Percentiles rank a stretch among this genome's conserved stretches.
These are phyloP conservation scores for Parambassis ranga DNA, from an alignment of 2,797 vertebrate genomes.

Conservation along the genomic window DNA sequence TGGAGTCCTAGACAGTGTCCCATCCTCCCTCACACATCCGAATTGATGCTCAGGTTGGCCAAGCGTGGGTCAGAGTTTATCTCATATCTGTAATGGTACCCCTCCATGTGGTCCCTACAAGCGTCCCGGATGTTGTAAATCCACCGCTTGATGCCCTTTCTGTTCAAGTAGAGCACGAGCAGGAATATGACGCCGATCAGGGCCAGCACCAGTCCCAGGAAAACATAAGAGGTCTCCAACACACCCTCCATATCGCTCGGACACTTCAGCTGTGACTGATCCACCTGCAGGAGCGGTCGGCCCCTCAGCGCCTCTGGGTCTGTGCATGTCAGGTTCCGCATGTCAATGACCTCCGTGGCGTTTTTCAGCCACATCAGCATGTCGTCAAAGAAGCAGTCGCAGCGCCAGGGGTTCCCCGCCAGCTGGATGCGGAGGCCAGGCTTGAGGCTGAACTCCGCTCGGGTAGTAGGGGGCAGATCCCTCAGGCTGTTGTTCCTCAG, in stretches of 20 bases:
- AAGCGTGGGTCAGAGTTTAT: conserved; percentile 93
- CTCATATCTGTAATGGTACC: conserved; percentile 99
- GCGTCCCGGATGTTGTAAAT: conserved; percentile 97
- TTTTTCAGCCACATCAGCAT: conserved; percentile 87
- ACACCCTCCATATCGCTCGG: conserved; percentile 76
- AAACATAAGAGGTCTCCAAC: conserved; percentile 95
- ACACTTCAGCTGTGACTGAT: conserved; percentile 72
- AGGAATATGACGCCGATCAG: conserved; percentile 97
- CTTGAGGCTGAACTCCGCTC: conserved; percentile 76
- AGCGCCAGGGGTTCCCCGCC: conserved; percentile 87
- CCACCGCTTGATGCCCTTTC: conserved; percentile 98
- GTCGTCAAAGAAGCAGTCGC: conserved; percentile 86
- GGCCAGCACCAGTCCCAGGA: conserved; percentile 94
- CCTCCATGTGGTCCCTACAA: conserved; percentile 99
- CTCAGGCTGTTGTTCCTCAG: conserved; percentile 87
- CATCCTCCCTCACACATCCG: conserved; percentile 84
- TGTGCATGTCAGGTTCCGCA: conserved; percentile 80
- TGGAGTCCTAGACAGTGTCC: conserved; percentile 21
- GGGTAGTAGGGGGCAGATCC: conserved; percentile 71
- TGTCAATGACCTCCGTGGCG: conserved; percentile 75
- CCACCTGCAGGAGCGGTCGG: conserved; percentile 78
- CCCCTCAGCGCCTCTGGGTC: conserved; percentile 77
- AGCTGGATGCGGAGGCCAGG: conserved; percentile 74
- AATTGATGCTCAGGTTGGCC: conserved; percentile 95
- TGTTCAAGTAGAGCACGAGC: conserved; percentile 96